These are phyloP conservation scores for Amblyjoppa fuscipennis DNA, from an alignment of 2,888 invertebrate species.

Conservation along the genomic window DNA sequence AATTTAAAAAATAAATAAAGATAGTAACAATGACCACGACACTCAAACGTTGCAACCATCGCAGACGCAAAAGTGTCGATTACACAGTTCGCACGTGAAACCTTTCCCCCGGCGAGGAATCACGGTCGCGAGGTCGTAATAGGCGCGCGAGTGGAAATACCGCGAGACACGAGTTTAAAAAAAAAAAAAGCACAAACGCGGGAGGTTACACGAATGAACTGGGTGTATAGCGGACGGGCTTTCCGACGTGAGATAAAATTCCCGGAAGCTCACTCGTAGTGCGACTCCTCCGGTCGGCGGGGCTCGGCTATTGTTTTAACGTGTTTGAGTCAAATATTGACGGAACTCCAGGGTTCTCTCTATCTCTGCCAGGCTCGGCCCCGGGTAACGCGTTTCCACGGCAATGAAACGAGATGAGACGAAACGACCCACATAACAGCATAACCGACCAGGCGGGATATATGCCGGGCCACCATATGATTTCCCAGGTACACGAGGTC, in stretches of 20 bases:
- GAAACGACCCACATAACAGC: conserved; percentile 82
- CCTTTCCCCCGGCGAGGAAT: conserved; percentile 33
- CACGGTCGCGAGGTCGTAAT: conserved; percentile 42
- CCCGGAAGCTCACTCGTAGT: conserved; percentile 82
- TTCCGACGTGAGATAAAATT: conserved; percentile 84
- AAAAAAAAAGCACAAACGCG: conserved; percentile 50
- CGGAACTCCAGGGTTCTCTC: conserved; percentile 80
- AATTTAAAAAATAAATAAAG: neutral
- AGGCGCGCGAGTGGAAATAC: conserved; percentile 32
- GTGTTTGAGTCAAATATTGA: conserved; percentile 85
- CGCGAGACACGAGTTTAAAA: conserved; percentile 46
- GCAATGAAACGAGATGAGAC: conserved; percentile 73
- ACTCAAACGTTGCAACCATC: neutral
- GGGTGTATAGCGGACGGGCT: conserved; percentile 70
- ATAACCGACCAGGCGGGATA: conserved; percentile 39
- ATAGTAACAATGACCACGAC: neutral
- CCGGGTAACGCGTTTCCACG: conserved; percentile 56
- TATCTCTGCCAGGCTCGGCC: conserved; percentile 49
- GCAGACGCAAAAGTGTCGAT: conserved; percentile 9
- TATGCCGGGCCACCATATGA: conserved; percentile 10
- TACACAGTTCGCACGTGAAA: conserved; percentile 15
- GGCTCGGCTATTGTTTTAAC: conserved; percentile 84
- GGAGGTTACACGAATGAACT: conserved; percentile 48
- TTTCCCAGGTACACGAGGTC: conserved; percentile 68
- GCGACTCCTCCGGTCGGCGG: conserved; percentile 75